Conservation (phyloP, 2,113 vertebrate genomes). For the Megaceryle maxima region DNA sequence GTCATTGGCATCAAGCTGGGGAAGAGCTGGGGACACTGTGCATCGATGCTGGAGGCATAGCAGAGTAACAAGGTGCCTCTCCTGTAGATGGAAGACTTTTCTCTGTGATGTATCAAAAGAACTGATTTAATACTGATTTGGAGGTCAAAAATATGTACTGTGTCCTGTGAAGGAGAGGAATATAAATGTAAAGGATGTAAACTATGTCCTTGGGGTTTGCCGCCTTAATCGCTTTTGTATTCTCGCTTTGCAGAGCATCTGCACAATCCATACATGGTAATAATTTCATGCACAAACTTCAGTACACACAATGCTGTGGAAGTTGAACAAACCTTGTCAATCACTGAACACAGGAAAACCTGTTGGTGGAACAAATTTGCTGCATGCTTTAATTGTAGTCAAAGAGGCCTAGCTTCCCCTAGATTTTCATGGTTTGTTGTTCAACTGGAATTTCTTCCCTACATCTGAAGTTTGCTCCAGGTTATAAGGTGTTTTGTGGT, state of each 20-base stretch:
- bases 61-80: not conserved
- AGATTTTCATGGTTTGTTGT: slow-evolving; percentile 35
- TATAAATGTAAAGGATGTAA: not conserved
- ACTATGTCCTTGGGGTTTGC: not conserved
- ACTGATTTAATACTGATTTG: not conserved
- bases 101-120: not conserved
- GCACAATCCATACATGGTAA: not conserved
- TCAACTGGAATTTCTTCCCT: not conserved
- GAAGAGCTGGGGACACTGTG: not conserved
- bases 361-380: slow-evolving; percentile 43
- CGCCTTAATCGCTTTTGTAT: not conserved
- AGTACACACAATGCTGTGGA: accelerated
- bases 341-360: not conserved
- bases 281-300: slow-evolving; percentile 21
- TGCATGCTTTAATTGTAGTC: slow-evolving; percentile 43
- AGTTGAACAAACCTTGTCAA: slow-evolving; percentile 41
- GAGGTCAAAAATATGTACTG: not conserved
- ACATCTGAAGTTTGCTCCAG: slow-evolving; percentile 19
- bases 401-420: slow-evolving; percentile 16
- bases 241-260: not conserved
- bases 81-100: not conserved
- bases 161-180: not conserved
- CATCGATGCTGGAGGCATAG: not conserved
- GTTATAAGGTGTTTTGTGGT: slow-evolving; percentile 8
- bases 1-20: not conserved